A percentile compares a stretch with the other conserved stretches of the same genome.
phyloP scores from a whole-genome alignment of 2,797 vertebrate species.

The Enteromius argenteus region DNA sequence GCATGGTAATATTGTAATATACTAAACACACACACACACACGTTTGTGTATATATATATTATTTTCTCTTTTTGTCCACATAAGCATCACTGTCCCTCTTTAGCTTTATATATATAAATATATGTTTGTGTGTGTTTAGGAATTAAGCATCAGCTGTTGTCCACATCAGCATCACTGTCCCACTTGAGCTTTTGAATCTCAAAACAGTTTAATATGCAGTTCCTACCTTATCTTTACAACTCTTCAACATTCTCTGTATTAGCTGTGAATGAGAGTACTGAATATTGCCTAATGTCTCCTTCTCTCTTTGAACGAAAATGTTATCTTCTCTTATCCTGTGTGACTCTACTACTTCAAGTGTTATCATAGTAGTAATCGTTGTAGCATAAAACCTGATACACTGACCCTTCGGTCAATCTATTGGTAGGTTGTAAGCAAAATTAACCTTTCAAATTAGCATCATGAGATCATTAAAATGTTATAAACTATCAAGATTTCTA shows the following conservation, averaged over 20 bases:
- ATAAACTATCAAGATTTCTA: neutral
- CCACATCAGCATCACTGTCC: neutral
- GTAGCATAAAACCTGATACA: slow-evolving; percentile 1
- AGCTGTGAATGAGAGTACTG: slow-evolving; percentile 1
- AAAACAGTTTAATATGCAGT: slow-evolving; percentile 5
- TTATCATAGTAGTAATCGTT: neutral
- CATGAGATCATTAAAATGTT: neutral
- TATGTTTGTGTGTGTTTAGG: neutral
- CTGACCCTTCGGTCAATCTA: neutral
- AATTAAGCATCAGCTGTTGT: neutral
- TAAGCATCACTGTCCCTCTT: neutral
- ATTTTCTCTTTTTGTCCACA: neutral
- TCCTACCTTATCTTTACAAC: slow-evolving; percentile 36
- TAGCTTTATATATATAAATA: neutral
- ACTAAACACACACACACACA: too few relatives aligned
- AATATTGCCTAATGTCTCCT: slow-evolving; percentile 1
- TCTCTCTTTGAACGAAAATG: neutral
- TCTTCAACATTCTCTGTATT: neutral
- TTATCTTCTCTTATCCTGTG: slow-evolving; percentile 27
- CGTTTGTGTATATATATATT: too few relatives aligned
- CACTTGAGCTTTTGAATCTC: neutral
- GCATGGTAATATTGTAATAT: neutral
- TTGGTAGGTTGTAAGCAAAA: neutral
- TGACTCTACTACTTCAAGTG: neutral
- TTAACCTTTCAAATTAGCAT: neutral